These are phyloP conservation scores for Ctenodactylus gundi DNA, from an alignment of 2,113 vertebrate genomes.

Conservation along the genomic window DNA sequence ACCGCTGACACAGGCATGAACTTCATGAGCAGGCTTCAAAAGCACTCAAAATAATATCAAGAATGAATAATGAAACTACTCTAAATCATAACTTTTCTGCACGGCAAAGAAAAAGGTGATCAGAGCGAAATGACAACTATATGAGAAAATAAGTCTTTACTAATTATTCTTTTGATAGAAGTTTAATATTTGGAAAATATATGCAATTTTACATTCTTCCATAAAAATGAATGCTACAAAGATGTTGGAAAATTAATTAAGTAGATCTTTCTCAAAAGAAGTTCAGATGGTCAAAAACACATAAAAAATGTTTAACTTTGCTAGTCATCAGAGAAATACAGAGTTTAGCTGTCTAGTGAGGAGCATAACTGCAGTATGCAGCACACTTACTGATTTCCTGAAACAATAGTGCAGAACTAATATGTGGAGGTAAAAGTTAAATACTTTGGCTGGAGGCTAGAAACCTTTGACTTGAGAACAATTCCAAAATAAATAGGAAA, in stretches of 20 bases:
- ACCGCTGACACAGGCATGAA: background rate
- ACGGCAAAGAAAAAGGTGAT: background rate
- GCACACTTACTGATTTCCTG: no score
- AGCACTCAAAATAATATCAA: background rate
- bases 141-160: background rate
- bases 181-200: background rate
- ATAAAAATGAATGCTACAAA: background rate
- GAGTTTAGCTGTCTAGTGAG: no score
- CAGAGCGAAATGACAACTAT: background rate
- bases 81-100: background rate
- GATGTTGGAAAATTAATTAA: background rate
- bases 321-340: background rate
- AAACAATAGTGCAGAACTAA: background rate
- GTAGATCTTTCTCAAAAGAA: background rate
- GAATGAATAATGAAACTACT: background rate
- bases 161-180: background rate
- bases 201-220: background rate
- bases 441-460: background rate
- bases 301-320: background rate
- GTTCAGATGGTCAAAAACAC: background rate
- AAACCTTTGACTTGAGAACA: background rate
- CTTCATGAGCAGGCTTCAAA: background rate
- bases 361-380: rapidly evolving
- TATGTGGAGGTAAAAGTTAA: background rate
- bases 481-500: background rate